Conservation (phyloP, 64 coral and sea anemone genomes). For the Montipora sp. region DNA sequence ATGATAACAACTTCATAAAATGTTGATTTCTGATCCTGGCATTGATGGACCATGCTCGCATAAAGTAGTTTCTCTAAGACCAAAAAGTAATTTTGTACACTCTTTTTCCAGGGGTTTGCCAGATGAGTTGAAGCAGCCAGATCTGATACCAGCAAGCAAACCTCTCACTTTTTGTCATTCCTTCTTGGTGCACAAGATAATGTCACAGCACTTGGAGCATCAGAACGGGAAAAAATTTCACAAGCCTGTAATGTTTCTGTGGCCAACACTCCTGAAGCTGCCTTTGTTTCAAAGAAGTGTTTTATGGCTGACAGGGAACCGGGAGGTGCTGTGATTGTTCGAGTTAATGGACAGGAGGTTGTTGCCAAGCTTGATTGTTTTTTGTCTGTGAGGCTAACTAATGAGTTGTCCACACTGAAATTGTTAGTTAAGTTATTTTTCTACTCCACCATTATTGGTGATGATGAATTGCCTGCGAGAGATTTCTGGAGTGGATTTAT, state of each 20-base stretch:
- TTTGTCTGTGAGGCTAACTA: conserved; percentile 15
- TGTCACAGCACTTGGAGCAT: conserved; percentile 7
- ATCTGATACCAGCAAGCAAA: conserved; percentile 7
- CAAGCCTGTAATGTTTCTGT: conserved; percentile 22
- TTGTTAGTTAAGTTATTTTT: conserved; percentile 28
- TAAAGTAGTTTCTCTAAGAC: too few species aligned
- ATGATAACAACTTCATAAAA: too few species aligned
- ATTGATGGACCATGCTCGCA: too few species aligned
- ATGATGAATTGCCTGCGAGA: conserved; percentile 5
- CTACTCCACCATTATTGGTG: neutral
- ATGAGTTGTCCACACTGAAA: neutral
- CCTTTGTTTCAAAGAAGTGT: conserved; percentile 51
- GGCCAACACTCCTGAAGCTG: neutral
- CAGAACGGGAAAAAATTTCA: conserved; percentile 29
- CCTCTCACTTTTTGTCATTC: neutral
- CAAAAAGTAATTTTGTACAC: too few species aligned
- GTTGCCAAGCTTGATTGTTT: conserved; percentile 35
- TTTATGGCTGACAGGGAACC: conserved; percentile 41
- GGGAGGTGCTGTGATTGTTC: conserved; percentile 23
- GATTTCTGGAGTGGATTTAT: conserved; percentile 62
- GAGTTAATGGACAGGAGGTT: conserved; percentile 3
- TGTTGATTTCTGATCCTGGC: too few species aligned
- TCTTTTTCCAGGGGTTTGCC: conserved; percentile 42
- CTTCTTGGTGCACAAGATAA: conserved; percentile 56
- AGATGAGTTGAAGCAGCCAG: conserved; percentile 41